Conservation (phyloP, 2,113 vertebrate species). For the Rhinopithecus roxellana region DNA sequence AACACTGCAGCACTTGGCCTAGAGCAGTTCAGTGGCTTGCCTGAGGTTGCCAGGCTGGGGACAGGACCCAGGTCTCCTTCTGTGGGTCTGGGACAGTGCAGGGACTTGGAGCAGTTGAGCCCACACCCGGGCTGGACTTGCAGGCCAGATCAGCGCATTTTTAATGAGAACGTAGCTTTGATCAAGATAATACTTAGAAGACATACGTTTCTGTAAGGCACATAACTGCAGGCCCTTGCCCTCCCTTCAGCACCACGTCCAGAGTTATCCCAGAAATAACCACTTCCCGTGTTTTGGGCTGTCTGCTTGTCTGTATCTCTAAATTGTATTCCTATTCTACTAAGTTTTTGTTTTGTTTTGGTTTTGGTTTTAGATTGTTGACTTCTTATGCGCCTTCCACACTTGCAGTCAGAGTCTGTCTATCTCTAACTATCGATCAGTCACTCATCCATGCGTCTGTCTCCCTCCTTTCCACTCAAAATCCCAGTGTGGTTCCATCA, state of each 20-base stretch:
- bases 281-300: fast-evolving
- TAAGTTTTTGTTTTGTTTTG: not conserved
- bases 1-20: not conserved
- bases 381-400: not conserved
- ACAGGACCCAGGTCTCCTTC: not conserved
- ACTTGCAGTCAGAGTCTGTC: not conserved
- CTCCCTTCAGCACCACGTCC: not conserved
- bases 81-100: not conserved
- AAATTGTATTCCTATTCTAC: not conserved
- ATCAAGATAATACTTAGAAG: not conserved
- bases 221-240: not conserved
- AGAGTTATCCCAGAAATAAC: not conserved
- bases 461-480: not conserved
- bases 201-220: not conserved
- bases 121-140: not conserved
- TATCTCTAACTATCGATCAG: fast-evolving
- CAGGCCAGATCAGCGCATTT: not conserved
- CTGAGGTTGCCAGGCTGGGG: too few relatives aligned
- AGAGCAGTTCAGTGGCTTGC: not conserved
- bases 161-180: too few relatives aligned
- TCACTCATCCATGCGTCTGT: not conserved
- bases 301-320: not conserved
- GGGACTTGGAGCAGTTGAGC: not conserved
- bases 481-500: not conserved
- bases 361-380: not conserved